Conservation (phyloP, 1,140 invertebrate genomes). For the Augochlora pura region DNA sequence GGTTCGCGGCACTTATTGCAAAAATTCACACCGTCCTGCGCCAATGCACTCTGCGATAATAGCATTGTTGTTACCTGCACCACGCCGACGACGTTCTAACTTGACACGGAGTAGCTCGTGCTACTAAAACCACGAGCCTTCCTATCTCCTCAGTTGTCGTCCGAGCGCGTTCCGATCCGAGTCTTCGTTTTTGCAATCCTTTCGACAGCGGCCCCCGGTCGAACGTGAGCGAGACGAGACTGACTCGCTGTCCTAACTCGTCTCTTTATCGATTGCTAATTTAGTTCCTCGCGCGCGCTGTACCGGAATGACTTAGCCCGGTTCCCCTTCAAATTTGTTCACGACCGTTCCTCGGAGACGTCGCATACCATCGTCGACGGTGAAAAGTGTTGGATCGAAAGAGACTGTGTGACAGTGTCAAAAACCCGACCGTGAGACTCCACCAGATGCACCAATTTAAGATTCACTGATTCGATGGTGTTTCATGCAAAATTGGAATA, state of each 20-base stretch:
- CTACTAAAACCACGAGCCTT: constrained; percentile 62
- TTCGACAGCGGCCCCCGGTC: not conserved
- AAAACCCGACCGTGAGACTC: not conserved
- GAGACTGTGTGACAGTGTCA: not conserved
- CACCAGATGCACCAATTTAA: too few species aligned
- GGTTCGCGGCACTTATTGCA: constrained; percentile 55
- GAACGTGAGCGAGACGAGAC: not conserved
- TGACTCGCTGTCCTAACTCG: not conserved
- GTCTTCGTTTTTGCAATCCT: constrained; percentile 51
- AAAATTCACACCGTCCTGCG: constrained; percentile 69
- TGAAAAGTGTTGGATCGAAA: not conserved
- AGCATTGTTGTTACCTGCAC: constrained; percentile 74
- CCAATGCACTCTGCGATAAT: constrained; percentile 74
- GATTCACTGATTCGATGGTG: too few species aligned
- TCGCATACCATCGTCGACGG: not conserved
- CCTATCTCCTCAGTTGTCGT: constrained; percentile 76
- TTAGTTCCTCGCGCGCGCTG: not conserved
- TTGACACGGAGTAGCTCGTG: constrained; percentile 67
- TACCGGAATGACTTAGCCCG: not conserved
- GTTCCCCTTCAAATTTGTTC: too few species aligned
- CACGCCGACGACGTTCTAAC: constrained; percentile 72
- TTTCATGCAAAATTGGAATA: too few species aligned
- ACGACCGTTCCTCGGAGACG: not conserved
- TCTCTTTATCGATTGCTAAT: not conserved
- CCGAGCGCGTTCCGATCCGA: constrained; percentile 62